Evolutionary conservation across 2,113 vertebrate species (phyloP).

Genomic region (Lophochroa leadbeateri): DNA sequence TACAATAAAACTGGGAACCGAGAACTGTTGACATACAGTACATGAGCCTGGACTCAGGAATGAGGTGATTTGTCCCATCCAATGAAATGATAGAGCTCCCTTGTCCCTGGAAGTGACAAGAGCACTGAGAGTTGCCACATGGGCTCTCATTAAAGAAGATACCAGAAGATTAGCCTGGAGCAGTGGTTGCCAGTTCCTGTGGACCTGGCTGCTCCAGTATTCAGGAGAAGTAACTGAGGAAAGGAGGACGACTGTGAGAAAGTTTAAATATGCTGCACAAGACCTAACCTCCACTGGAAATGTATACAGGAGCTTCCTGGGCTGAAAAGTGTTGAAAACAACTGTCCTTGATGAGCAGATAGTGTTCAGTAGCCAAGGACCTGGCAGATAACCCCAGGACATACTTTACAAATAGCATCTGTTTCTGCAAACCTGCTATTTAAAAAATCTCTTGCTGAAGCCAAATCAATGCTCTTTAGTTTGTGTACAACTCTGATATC

Average conservation of each 20-base stretch:
- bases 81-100: not conserved
- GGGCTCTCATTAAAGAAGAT: not conserved
- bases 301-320: not conserved
- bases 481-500: conserved; percentile 28
- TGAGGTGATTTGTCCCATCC: not conserved
- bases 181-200: not conserved
- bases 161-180: not conserved
- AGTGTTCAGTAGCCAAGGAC: not conserved
- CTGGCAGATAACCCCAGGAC: not conserved
- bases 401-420: conserved; percentile 13
- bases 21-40: not conserved
- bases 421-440: conserved; percentile 50
- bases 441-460: conserved; percentile 17
- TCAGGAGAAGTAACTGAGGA: not conserved
- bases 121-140: not conserved
- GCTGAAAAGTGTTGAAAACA: conserved; percentile 17
- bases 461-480: conserved; percentile 34
- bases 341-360: not conserved
- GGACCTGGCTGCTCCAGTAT: not conserved
- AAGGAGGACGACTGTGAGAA: not conserved
- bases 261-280: not conserved
- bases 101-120: not conserved
- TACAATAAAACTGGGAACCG: not conserved
- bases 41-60: not conserved
- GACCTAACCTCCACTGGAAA: not conserved